These are phyloP conservation scores for Clepsis dumicolana DNA, from an alignment of 2,888 invertebrate genomes.

Conservation along the genomic window DNA sequence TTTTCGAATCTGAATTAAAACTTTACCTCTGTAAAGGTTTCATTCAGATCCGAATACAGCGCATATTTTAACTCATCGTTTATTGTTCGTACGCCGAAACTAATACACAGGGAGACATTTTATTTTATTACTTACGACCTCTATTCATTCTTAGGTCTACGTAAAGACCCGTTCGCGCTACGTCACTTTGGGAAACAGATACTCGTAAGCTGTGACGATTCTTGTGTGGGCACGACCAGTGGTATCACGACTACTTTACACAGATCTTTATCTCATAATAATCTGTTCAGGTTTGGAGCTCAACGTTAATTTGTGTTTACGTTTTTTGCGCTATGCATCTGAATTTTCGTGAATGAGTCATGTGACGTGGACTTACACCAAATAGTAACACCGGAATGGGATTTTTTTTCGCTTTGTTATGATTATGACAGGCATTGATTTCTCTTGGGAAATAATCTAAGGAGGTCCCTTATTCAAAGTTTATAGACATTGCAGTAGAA, in stretches of 20 bases:
- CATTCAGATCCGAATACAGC: neutral
- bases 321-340: neutral
- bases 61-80: slow-evolving; percentile 1
- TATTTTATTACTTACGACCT: slow-evolving; percentile 9
- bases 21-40: too few species aligned
- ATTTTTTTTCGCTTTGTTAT: neutral
- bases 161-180: slow-evolving; percentile 32
- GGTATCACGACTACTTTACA: slow-evolving; percentile 15
- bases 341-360: neutral
- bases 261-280: neutral
- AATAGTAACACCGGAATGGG: neutral
- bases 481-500: too few species aligned
- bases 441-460: too few species aligned
- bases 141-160: slow-evolving; percentile 16
- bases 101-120: neutral
- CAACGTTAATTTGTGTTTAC: slow-evolving; percentile 10
- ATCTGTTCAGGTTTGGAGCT: neutral
- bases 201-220: slow-evolving; percentile 30
- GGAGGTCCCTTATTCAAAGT: too few species aligned
- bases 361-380: neutral
- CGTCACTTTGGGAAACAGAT: slow-evolving; percentile 42
- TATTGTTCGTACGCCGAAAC: neutral
- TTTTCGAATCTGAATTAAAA: too few species aligned
- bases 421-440: too few species aligned
- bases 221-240: slow-evolving; percentile 34